phyloP scores from a whole-genome alignment of 2,113 vertebrate species.

The Theristicus caerulescens region DNA sequence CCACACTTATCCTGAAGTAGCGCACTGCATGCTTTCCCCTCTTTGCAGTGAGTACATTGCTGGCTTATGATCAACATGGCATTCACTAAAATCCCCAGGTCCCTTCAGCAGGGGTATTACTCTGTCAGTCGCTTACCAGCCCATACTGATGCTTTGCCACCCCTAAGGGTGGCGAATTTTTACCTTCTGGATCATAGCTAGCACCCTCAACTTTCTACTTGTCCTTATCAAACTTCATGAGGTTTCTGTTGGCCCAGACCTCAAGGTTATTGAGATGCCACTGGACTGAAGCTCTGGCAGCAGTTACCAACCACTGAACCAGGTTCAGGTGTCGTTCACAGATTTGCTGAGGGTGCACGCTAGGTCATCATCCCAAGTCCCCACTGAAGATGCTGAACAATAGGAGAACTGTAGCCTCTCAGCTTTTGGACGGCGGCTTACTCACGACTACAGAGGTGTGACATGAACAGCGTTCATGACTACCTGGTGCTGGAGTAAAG shows the following conservation, averaged over 20 bases:
- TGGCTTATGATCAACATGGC: neutral
- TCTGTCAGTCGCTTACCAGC: neutral
- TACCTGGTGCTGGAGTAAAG: neutral
- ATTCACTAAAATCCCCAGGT: neutral
- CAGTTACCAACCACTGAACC: neutral
- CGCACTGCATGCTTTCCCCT: neutral
- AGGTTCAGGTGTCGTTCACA: neutral
- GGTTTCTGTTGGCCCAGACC: neutral
- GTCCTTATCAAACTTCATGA: neutral
- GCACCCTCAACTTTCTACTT: neutral
- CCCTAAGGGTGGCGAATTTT: neutral
- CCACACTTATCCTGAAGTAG: neutral
- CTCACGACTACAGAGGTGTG: neutral
- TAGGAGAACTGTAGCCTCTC: neutral
- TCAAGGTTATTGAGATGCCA: neutral
- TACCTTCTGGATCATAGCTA: too few species aligned
- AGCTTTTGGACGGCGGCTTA: neutral
- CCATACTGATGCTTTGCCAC: neutral
- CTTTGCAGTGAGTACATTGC: neutral
- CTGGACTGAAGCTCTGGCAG: neutral
- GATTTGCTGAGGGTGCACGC: neutral
- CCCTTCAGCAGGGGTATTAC: neutral
- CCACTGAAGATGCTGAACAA: neutral
- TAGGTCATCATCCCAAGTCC: neutral
- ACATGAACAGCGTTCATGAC: neutral